A percentile compares a stretch with the other conserved stretches of the same genome.
Conservation (phyloP, 2,888 invertebrate species). For the Isoperla grammatica region DNA sequence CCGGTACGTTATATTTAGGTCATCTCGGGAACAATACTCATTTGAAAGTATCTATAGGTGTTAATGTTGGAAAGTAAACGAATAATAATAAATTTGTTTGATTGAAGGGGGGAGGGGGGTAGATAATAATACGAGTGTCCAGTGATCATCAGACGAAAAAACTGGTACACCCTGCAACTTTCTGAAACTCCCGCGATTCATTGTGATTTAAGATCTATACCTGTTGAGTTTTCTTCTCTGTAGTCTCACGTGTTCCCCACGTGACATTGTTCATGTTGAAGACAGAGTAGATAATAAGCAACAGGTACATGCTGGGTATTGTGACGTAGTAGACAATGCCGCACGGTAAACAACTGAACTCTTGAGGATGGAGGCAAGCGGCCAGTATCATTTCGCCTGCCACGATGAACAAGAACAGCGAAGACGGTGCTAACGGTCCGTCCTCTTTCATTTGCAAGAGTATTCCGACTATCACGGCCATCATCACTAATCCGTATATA, state of each 20-base stretch:
- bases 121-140: too few species aligned
- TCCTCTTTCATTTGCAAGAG: constrained; percentile 71
- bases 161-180: too few species aligned
- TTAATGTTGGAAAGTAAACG: too few species aligned
- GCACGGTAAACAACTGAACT: constrained; percentile 67
- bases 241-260: constrained; percentile 88
- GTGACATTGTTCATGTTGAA: constrained; percentile 90
- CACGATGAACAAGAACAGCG: constrained; percentile 74
- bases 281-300: constrained; percentile 84
- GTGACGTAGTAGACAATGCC: constrained; percentile 81
- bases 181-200: too few species aligned
- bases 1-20: too few species aligned
- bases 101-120: too few species aligned
- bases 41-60: too few species aligned
- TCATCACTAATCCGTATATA: constrained; percentile 77
- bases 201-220: constrained; percentile 28
- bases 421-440: constrained; percentile 75
- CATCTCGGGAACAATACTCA: too few species aligned
- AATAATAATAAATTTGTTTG: too few species aligned
- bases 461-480: constrained; percentile 77
- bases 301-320: constrained; percentile 91
- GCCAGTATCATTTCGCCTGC: constrained; percentile 54
- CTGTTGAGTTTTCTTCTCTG: constrained; percentile 39
- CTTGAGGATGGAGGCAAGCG: constrained; percentile 70
- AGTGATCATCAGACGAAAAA: too few species aligned